Evolutionary conservation across 2,888 invertebrate species (phyloP).

Genomic region (Clepsis dumicolana): DNA sequence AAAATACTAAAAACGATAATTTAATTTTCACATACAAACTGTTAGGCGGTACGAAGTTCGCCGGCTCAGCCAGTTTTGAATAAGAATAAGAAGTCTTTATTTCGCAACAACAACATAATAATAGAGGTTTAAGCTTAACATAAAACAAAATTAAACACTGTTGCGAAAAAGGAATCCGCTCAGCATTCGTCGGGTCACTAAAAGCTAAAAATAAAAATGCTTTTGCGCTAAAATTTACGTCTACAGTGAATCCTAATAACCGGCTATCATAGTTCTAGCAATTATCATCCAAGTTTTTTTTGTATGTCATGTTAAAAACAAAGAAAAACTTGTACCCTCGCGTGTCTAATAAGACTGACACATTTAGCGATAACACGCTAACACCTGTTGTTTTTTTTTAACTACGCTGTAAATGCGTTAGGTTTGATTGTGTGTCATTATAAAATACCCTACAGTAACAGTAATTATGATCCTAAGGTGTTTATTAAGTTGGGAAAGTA

Average conservation of each 20-base stretch:
- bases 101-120: too few species aligned
- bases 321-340: constrained; percentile 10
- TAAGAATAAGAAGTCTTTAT: too few species aligned
- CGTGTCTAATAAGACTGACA: constrained; percentile 21
- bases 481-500: constrained; percentile 3
- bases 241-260: background rate
- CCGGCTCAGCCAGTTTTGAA: too few species aligned
- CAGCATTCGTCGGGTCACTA: too few species aligned
- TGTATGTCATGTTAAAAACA: constrained; percentile 7
- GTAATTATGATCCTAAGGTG: background rate
- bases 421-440: background rate
- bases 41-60: too few species aligned
- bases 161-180: too few species aligned
- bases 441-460: constrained; percentile 3
- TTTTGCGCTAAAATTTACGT: background rate
- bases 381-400: constrained; percentile 9
- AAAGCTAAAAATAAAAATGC: background rate
- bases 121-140: too few species aligned
- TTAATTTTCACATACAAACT: too few species aligned
- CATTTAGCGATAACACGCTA: constrained; percentile 23
- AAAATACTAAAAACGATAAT: too few species aligned
- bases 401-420: constrained; percentile 1
- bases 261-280: background rate
- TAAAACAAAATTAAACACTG: too few species aligned
- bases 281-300: constrained; percentile 11